Evolutionary conservation across 2,888 invertebrate species (phyloP).

Genomic region (Colletes collaris): DNA sequence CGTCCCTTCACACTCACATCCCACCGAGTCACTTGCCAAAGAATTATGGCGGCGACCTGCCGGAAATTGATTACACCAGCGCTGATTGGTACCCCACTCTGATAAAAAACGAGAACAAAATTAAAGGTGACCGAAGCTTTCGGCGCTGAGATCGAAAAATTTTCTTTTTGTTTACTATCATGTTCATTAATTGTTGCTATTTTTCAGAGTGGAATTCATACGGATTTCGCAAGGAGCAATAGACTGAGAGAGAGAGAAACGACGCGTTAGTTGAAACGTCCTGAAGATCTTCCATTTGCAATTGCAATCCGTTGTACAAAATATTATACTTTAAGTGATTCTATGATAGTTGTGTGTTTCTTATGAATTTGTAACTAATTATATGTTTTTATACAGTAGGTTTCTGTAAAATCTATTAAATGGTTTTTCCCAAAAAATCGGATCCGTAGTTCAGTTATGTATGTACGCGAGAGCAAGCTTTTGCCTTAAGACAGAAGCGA

Average conservation of each 20-base stretch:
- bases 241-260: not conserved
- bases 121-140: slow-evolving; percentile 82
- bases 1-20: slow-evolving; percentile 89
- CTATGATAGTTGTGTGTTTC: not conserved
- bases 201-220: slow-evolving; percentile 87
- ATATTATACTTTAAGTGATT: slow-evolving; percentile 9
- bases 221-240: slow-evolving; percentile 85
- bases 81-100: slow-evolving; percentile 91
- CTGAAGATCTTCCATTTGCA: not conserved
- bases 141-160: too few species aligned
- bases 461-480: too few species aligned
- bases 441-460: too few species aligned
- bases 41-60: slow-evolving; percentile 90
- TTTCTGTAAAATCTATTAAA: not conserved
- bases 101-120: slow-evolving; percentile 86
- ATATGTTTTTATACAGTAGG: slow-evolving; percentile 45
- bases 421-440: not conserved
- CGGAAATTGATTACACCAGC: slow-evolving; percentile 90
- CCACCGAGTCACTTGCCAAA: slow-evolving; percentile 88
- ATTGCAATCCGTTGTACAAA: slow-evolving; percentile 12
- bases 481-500: too few species aligned
- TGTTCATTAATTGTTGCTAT: not conserved
- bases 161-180: too few species aligned
- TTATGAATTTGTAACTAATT: slow-evolving; percentile 9
- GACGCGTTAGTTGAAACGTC: not conserved